Conservation (phyloP, 2,113 vertebrate species). For the Crotalus viridis region DNA sequence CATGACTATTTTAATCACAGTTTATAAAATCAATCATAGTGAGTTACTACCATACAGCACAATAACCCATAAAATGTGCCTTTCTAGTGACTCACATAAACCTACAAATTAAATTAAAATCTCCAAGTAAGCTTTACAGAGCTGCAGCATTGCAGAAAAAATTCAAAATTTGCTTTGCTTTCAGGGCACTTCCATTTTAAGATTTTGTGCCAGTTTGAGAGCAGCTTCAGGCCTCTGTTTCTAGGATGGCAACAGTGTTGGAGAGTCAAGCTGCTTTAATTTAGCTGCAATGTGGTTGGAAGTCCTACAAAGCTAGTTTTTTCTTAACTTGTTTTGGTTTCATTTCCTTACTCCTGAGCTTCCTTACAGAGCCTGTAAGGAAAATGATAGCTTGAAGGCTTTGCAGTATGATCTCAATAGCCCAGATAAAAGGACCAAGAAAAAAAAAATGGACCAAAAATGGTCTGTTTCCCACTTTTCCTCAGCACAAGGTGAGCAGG, state of each 20-base stretch:
- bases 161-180: background rate
- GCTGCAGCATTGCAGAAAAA: background rate
- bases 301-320: background rate
- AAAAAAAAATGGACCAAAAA: background rate
- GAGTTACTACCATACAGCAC: background rate
- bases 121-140: background rate
- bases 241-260: background rate
- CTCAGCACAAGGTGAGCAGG: background rate
- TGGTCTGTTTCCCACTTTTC: background rate
- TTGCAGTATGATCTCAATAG: background rate
- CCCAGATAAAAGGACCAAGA: background rate
- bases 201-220: background rate
- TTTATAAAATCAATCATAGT: too few relatives aligned
- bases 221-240: background rate
- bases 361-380: background rate
- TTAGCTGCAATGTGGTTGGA: background rate
- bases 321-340: background rate
- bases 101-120: background rate
- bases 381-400: background rate
- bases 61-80: background rate
- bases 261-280: background rate
- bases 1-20: background rate
- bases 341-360: background rate
- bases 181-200: background rate
- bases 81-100: background rate